A percentile compares a stretch with the other conserved stretches of the same genome.
Evolutionary conservation across 1,140 invertebrate species (phyloP).

Genomic region (Meloidogyne floridensis): DNA sequence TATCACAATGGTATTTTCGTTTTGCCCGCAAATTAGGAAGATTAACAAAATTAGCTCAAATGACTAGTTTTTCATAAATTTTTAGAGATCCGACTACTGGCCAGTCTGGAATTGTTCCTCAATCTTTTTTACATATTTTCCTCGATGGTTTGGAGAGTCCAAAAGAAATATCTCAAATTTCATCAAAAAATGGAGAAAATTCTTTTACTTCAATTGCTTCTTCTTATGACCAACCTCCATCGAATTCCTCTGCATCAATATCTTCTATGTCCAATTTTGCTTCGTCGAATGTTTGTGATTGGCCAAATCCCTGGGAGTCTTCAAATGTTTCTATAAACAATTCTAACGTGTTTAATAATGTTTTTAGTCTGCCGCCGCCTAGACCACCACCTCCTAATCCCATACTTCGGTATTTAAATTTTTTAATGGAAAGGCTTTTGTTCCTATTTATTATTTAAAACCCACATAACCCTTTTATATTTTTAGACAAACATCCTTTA

Average conservation of each 20-base stretch:
- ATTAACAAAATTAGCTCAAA: too few species aligned
- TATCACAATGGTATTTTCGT: too few species aligned
- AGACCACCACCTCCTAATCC: conserved; percentile 27
- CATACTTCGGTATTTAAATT: neutral
- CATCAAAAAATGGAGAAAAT: neutral
- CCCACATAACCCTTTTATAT: neutral
- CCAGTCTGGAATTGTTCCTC: conserved; percentile 51
- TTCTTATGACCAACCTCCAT: neutral
- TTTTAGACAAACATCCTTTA: conserved; percentile 16
- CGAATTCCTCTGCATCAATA: conserved; percentile 3
- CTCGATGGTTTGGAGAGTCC: conserved; percentile 47
- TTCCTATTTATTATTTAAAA: too few species aligned
- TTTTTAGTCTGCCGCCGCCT: conserved; percentile 16
- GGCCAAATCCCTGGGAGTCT: conserved; percentile 8
- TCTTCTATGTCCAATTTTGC: neutral
- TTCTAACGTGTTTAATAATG: neutral
- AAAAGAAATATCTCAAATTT: neutral
- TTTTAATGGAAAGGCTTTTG: too few species aligned
- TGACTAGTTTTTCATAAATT: too few species aligned
- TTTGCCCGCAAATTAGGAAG: too few species aligned
- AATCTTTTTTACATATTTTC: conserved; percentile 58
- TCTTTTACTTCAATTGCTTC: neutral
- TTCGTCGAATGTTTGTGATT: neutral
- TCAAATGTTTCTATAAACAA: neutral
- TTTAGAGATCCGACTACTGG: conserved; percentile 48